These are phyloP conservation scores for Scolanthus callimorphus DNA, from an alignment of 92 coral and sea anemone genomes.

Conservation along the genomic window DNA sequence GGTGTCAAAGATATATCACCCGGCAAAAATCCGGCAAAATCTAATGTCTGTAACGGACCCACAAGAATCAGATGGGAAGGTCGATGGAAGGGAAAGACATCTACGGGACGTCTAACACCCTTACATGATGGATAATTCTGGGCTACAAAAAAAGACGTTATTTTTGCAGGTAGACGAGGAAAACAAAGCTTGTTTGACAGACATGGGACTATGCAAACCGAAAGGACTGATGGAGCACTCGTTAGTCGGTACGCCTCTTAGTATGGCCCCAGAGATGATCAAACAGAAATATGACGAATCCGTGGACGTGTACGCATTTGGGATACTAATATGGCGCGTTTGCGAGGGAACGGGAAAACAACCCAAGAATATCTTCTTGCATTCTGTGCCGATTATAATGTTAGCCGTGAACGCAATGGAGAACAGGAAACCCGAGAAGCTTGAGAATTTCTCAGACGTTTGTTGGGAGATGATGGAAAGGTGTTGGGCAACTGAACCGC, in stretches of 20 bases:
- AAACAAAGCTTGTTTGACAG: constrained; percentile 54
- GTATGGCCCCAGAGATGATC: constrained; percentile 78
- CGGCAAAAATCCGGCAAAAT: no score
- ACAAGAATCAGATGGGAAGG: no score
- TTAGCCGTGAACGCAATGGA: constrained; percentile 52
- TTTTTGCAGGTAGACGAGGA: constrained; percentile 40
- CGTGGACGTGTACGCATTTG: constrained; percentile 68
- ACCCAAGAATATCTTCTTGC: constrained; percentile 46
- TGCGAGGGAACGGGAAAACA: constrained; percentile 70
- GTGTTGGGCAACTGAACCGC: constrained; percentile 57
- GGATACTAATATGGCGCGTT: constrained; percentile 62
- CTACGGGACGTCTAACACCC: no score
- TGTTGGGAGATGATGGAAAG: constrained; percentile 66
- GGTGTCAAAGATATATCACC: background rate
- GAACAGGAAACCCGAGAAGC: constrained; percentile 50
- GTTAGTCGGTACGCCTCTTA: constrained; percentile 57
- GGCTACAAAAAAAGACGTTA: background rate
- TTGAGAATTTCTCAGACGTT: constrained; percentile 32
- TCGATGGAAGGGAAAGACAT: no score
- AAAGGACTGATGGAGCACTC: constrained; percentile 47
- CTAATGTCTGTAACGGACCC: no score
- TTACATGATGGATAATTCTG: background rate
- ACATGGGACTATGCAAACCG: constrained; percentile 68
- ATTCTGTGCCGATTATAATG: constrained; percentile 53
- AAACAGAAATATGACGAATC: constrained; percentile 37